phyloP scores from a whole-genome alignment of 2,888 invertebrate genomes.

The Diarsia dahlii region DNA sequence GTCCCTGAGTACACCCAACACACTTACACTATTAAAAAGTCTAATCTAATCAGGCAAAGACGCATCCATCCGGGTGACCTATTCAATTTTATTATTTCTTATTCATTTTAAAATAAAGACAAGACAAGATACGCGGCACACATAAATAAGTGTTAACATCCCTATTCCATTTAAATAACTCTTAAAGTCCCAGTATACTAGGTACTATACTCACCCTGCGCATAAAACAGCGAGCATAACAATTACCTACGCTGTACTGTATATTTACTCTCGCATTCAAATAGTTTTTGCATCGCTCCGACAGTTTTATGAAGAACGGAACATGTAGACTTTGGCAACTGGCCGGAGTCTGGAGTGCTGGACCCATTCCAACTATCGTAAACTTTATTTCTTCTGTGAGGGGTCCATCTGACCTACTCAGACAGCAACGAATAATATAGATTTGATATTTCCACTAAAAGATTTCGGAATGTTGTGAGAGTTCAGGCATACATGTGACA shows the following conservation, averaged over 20 bases:
- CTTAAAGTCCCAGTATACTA: neutral
- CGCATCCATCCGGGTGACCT: too few relatives aligned
- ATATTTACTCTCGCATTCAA: neutral
- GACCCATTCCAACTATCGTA: constrained; percentile 73
- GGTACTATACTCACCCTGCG: neutral
- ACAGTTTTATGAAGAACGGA: constrained; percentile 17
- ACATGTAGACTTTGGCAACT: constrained; percentile 12
- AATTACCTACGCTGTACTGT: neutral
- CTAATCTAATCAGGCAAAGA: too few relatives aligned
- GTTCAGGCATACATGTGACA: neutral
- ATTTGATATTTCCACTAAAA: neutral
- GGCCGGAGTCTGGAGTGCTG: constrained; percentile 48
- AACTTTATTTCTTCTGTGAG: constrained; percentile 65
- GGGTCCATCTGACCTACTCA: constrained; percentile 42
- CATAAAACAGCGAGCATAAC: neutral
- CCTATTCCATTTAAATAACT: too few relatives aligned
- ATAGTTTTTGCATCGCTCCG: neutral
- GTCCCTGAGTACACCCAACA: too few relatives aligned
- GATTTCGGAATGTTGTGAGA: constrained; percentile 5
- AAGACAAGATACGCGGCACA: too few relatives aligned
- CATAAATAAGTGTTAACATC: too few relatives aligned
- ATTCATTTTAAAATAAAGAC: too few relatives aligned
- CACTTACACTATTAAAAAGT: too few relatives aligned
- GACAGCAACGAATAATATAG: constrained; percentile 1
- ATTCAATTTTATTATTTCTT: too few relatives aligned